These are phyloP conservation scores for Dicerorhinus sumatrensis DNA, from an alignment of 2,113 vertebrate species.

Conservation along the genomic window DNA sequence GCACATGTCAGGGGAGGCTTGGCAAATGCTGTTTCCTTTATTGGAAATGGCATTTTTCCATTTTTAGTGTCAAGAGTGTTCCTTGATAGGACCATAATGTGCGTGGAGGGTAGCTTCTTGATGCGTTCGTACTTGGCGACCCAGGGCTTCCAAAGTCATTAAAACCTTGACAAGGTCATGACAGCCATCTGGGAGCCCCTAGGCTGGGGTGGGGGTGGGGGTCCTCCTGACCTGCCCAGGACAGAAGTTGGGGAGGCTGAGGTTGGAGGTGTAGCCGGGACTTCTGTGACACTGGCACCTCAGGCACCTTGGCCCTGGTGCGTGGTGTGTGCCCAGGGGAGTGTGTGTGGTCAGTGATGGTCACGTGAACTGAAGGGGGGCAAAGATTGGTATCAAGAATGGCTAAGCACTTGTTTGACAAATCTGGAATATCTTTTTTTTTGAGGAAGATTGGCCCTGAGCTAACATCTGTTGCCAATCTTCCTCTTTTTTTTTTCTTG, in stretches of 20 bases:
- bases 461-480: too few species aligned
- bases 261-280: too few species aligned
- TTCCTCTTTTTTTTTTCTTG: too few species aligned
- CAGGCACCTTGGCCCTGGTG: too few species aligned
- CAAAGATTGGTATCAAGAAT: too few species aligned
- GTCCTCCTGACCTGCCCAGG: not conserved
- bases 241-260: too few species aligned
- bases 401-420: not conserved
- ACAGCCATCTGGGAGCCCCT: not conserved
- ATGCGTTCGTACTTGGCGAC: fast-evolving
- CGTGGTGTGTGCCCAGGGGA: too few species aligned
- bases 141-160: too few species aligned
- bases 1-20: not conserved
- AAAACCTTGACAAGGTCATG: not conserved
- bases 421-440: not conserved
- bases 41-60: not conserved
- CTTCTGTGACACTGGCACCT: too few species aligned
- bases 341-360: too few species aligned
- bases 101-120: fast-evolving
- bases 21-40: not conserved
- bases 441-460: too few species aligned
- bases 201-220: not conserved
- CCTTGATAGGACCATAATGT: not conserved
- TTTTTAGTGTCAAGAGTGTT: not conserved
- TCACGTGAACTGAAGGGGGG: too few species aligned